Evolutionary conservation across 1,140 invertebrate genomes (phyloP).

Genomic region (Ceratina calcarata): DNA sequence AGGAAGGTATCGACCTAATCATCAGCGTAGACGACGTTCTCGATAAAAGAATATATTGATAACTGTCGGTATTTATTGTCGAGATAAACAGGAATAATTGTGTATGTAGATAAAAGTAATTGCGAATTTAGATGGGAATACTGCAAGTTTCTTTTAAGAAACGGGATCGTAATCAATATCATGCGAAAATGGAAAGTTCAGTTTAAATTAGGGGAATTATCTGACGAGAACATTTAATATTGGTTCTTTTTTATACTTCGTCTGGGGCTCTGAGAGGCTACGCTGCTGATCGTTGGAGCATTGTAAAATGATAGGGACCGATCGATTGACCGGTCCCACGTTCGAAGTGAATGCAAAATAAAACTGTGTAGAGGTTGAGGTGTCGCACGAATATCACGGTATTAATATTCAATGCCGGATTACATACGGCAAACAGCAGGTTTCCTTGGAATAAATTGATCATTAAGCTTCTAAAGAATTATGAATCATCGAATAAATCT

Average conservation of each 20-base stretch:
- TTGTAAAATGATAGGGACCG: constrained; percentile 26
- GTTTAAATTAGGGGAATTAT: background rate
- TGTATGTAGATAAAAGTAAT: too few species aligned
- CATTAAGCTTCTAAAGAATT: background rate
- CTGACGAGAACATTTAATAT: too few species aligned
- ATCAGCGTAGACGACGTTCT: constrained; percentile 25
- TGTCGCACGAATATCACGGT: constrained; percentile 34
- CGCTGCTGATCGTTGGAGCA: constrained; percentile 12
- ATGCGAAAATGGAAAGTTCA: background rate
- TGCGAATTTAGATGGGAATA: too few species aligned
- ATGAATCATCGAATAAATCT: background rate
- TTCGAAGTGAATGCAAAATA: constrained; percentile 5
- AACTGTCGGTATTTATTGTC: background rate
- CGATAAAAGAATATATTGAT: background rate
- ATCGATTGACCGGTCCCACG: constrained; percentile 30
- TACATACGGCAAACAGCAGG: too few species aligned
- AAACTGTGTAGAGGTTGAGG: constrained; percentile 7
- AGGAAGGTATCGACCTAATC: constrained; percentile 30
- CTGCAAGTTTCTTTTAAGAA: background rate
- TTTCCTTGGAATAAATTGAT: background rate
- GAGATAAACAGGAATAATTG: too few species aligned
- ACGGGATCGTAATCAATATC: background rate
- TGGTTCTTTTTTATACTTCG: too few species aligned
- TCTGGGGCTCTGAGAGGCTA: background rate
- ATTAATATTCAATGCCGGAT: constrained; percentile 20